Evolutionary conservation across 1,140 invertebrate species (phyloP), one percentile per base, ranked within the genome.

Genomic region (Coboldia fuscipes): DNA sequence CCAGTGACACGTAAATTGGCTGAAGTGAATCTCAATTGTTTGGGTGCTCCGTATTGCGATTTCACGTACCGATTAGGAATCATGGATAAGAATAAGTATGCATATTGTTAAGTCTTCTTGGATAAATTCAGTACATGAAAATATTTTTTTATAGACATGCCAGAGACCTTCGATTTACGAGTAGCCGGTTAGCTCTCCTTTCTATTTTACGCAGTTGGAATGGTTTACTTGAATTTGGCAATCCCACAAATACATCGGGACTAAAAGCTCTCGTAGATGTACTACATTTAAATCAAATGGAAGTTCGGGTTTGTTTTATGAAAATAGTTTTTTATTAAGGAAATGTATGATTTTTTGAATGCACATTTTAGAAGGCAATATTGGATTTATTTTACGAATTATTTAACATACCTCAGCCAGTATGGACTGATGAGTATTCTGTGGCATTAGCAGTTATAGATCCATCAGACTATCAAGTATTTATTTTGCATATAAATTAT

Each of bases 31-130:
- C 57, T 92, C n/a, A 62, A 83, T 42, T 76, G 71, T 47, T 61
- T 94, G 3, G 75, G 88, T 27, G 83, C 85, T 2, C 84, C 88
- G 3, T 92, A 90, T 45, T 92, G 85, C 44, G 89, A 94, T 60
- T 76, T 85, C 44, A 80, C 90, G 47, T 81, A 70, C 66, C 53
- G 70, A 51, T 52, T 69, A 43, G 52, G 63, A 41, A 56, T 68
- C 43, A 56, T 62, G 58, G 60, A 64, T 48, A 47, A 67, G 49
- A 62, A 59, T 46, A 63, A 65, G 64, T 66, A 44, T 27, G 36
- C 34, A 19, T 13, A 18, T 15, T 16, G 4, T 9, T 6, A 30
- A 7, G 16, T 6, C 6, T 17, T 14, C 13, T 6, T 17, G 13
- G 6, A 20, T n/a, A 18, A 33, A 33, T 13, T 7, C 21, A 27